phyloP scores from a whole-genome alignment of 2,888 invertebrate genomes.

The Troides helena region DNA sequence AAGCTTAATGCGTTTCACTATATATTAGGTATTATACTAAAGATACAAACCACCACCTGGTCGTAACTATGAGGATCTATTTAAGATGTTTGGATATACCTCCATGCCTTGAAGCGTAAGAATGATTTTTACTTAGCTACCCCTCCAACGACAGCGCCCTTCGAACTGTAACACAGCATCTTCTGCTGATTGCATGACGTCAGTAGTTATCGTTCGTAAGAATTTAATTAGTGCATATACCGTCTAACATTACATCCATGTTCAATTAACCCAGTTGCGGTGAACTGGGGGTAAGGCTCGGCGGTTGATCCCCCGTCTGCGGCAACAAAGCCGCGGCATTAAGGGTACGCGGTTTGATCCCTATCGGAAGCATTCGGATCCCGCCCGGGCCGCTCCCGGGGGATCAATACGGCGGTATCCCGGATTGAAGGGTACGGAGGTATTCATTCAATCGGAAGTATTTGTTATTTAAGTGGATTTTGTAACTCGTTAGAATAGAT shows the following conservation, averaged over 20 bases:
- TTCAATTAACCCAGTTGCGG: constrained; percentile 27
- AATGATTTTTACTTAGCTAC: too few species aligned
- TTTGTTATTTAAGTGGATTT: constrained; percentile 16
- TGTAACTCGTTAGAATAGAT: background rate
- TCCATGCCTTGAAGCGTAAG: too few species aligned
- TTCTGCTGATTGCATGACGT: too few species aligned
- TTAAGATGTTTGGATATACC: too few species aligned
- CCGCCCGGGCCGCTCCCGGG: constrained; percentile 27
- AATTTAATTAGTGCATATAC: too few species aligned
- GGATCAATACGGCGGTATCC: constrained; percentile 32
- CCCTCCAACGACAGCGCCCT: too few species aligned
- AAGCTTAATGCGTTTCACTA: too few species aligned
- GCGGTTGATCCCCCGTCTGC: constrained; percentile 7
- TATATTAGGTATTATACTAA: too few species aligned
- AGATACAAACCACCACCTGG: too few species aligned
- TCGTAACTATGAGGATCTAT: too few species aligned
- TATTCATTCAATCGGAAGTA: constrained; percentile 20
- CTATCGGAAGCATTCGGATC: constrained; percentile 21
- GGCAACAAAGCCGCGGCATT: constrained; percentile 18
- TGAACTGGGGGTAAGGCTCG: constrained; percentile 4
- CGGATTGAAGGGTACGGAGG: constrained; percentile 27
- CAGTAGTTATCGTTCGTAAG: too few species aligned
- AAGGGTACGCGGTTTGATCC: constrained; percentile 16
- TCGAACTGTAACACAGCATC: too few species aligned
- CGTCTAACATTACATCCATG: background rate